These are phyloP conservation scores for Nomada fucata DNA, from an alignment of 2,888 invertebrate genomes.

Conservation along the genomic window DNA sequence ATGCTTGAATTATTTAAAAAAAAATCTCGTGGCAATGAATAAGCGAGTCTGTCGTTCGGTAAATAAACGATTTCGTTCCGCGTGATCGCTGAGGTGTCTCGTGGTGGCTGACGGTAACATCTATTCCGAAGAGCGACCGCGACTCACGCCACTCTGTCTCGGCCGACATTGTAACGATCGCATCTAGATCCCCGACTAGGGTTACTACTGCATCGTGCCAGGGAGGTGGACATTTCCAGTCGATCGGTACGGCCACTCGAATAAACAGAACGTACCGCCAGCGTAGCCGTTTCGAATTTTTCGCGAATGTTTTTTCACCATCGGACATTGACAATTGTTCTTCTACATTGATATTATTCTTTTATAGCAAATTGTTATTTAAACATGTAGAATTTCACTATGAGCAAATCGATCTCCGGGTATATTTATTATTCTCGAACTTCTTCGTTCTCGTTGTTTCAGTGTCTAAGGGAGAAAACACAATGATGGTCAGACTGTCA, in stretches of 20 bases:
- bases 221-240: slow-evolving; percentile 48
- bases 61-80: slow-evolving; percentile 79
- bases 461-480: too few species aligned
- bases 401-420: too few species aligned
- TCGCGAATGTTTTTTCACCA: background rate
- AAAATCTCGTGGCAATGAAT: slow-evolving; percentile 63
- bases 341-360: background rate
- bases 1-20: slow-evolving; percentile 65
- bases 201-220: slow-evolving; percentile 60
- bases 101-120: slow-evolving; percentile 75
- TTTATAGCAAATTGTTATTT: background rate
- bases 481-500: too few species aligned
- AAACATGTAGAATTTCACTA: too few species aligned
- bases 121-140: slow-evolving; percentile 72
- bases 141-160: slow-evolving; percentile 70
- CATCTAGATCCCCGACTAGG: slow-evolving; percentile 66
- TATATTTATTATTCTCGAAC: too few species aligned
- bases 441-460: too few species aligned
- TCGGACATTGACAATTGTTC: background rate
- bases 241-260: slow-evolving; percentile 31
- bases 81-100: slow-evolving; percentile 79
- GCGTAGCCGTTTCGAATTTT: slow-evolving; percentile 12
- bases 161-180: slow-evolving; percentile 61
- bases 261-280: slow-evolving; percentile 25
- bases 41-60: slow-evolving; percentile 73